Percentiles rank a stretch among this genome's conserved stretches.
These are phyloP conservation scores for Streptopelia turtur DNA, from an alignment of 2,797 vertebrate genomes.

Conservation along the genomic window DNA sequence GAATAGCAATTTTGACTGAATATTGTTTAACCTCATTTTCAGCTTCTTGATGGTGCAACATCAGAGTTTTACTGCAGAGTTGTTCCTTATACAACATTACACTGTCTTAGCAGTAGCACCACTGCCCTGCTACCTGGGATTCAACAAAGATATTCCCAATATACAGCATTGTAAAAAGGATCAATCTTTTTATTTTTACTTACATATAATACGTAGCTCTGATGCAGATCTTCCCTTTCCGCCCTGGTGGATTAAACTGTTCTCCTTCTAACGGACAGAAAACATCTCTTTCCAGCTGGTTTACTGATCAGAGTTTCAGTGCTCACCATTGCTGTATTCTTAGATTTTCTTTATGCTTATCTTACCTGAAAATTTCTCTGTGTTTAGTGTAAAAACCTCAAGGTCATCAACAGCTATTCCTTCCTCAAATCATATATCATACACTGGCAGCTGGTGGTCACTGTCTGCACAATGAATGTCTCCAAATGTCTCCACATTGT, in stretches of 20 bases:
- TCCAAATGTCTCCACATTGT: neutral
- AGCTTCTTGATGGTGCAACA: neutral
- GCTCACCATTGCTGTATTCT: neutral
- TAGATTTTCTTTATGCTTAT: neutral
- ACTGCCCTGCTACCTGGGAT: neutral
- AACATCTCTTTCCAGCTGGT: neutral
- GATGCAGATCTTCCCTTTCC: neutral
- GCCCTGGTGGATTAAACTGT: neutral
- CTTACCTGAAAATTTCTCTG: neutral
- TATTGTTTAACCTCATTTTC: neutral
- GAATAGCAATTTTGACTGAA: neutral
- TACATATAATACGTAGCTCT: neutral
- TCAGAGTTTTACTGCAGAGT: neutral
- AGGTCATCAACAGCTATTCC: neutral
- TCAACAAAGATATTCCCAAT: neutral
- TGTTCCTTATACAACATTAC: neutral
- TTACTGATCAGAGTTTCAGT: neutral
- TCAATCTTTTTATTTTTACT: neutral
- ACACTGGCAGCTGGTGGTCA: neutral
- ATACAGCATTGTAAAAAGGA: neutral
- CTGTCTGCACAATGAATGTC: fast-evolving
- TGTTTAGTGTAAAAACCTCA: neutral
- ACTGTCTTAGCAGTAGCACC: neutral
- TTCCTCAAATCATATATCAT: neutral
- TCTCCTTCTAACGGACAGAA: neutral